A percentile compares a stretch with the other conserved stretches of the same genome.
phyloP scores from a whole-genome alignment of 2,113 vertebrate genomes.

The Gadus chalcogrammus region DNA sequence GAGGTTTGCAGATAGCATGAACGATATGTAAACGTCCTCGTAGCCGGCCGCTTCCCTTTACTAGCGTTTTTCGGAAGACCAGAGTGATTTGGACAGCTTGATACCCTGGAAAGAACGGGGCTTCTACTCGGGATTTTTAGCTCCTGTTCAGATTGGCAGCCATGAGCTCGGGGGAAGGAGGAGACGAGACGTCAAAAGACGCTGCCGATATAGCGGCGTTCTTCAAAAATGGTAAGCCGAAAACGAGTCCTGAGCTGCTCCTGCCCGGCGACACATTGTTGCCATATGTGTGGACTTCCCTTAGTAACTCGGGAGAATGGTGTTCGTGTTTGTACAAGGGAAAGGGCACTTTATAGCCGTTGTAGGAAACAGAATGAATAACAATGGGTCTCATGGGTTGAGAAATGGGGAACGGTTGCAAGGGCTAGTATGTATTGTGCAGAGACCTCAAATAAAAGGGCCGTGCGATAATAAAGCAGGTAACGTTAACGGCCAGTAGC shows the following conservation, averaged over 20 bases:
- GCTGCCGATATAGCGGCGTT: constrained; percentile 87
- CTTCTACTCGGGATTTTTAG: constrained; percentile 57
- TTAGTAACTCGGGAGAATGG: neutral
- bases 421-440: too few relatives aligned
- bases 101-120: constrained; percentile 22
- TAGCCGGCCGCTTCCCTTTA: constrained; percentile 55
- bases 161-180: constrained; percentile 87
- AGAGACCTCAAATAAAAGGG: neutral
- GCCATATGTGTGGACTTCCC: constrained; percentile 27
- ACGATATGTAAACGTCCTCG: constrained; percentile 43
- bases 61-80: constrained; percentile 51
- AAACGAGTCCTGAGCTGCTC: constrained; percentile 28
- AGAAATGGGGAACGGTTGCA: too few relatives aligned
- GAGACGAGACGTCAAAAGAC: constrained; percentile 91
- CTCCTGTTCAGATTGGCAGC: constrained; percentile 63
- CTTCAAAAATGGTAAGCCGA: constrained; percentile 85
- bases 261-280: constrained; percentile 43
- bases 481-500: constrained; percentile 48
- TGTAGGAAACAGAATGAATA: neutral
- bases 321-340: neutral
- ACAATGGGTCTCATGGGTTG: neutral
- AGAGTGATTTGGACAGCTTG: constrained; percentile 45
- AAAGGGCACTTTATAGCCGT: neutral
- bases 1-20: constrained; percentile 69
- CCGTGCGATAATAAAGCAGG: constrained; percentile 10